Evolutionary conservation across 2,888 invertebrate genomes (phyloP).

Genomic region (Caenorhabditis virilis): DNA sequence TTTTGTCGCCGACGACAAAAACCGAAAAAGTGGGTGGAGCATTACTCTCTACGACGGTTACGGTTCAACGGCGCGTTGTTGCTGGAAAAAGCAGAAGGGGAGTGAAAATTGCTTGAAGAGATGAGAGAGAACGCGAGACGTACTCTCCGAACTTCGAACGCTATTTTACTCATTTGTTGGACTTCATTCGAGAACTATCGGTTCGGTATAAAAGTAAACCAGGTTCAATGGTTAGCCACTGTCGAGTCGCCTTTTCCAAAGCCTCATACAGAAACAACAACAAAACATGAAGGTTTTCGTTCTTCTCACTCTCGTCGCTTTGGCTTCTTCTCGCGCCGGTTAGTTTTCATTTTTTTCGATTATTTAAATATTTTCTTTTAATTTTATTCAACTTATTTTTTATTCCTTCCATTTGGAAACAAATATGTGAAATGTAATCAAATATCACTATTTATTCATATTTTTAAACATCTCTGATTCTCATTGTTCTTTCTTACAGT

Average conservation of each 20-base stretch:
- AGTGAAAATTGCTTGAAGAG: too few relatives aligned
- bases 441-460: neutral
- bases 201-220: neutral
- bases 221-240: conserved; percentile 1
- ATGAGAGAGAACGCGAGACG: too few relatives aligned
- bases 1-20: too few relatives aligned
- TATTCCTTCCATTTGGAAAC: neutral
- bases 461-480: too few relatives aligned
- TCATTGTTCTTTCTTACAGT: conserved; percentile 6
- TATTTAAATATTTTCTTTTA: neutral
- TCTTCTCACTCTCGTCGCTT: conserved; percentile 38
- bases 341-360: conserved; percentile 9
- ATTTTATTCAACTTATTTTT: neutral
- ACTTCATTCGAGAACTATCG: too few relatives aligned
- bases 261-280: neutral
- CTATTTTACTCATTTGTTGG: too few relatives aligned
- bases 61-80: too few relatives aligned
- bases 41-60: too few relatives aligned
- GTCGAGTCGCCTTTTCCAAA: conserved; percentile 2
- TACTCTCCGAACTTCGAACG: too few relatives aligned
- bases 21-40: too few relatives aligned
- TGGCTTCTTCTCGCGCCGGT: conserved; percentile 45
- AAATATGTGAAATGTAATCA: neutral
- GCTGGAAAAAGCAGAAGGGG: too few relatives aligned
- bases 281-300: conserved; percentile 40